Evolutionary conservation across 92 coral and sea anemone genomes (phyloP).

Genomic region (Porites rus): DNA sequence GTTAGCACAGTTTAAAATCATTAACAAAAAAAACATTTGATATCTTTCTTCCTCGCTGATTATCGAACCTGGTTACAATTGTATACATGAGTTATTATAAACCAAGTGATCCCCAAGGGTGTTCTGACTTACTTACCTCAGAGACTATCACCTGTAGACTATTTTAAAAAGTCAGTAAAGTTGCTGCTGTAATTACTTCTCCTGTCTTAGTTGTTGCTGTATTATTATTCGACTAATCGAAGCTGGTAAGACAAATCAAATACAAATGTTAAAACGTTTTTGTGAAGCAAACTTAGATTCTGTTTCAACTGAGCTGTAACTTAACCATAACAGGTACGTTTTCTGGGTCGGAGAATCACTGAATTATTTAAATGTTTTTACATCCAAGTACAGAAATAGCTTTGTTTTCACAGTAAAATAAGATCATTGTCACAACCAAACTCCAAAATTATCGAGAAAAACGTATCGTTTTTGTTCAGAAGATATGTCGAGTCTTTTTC

Average conservation of each 20-base stretch:
- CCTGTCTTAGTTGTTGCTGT: background rate
- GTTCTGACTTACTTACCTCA: conserved; percentile 12
- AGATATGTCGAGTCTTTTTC: background rate
- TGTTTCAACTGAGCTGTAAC: background rate
- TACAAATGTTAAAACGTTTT: background rate
- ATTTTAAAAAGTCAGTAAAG: background rate
- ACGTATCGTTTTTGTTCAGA: conserved; percentile 1
- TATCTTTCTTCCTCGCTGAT: background rate
- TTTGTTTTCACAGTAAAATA: conserved; percentile 3
- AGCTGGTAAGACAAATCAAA: background rate
- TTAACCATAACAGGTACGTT: conserved; percentile 37
- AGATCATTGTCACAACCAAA: conserved; percentile 24
- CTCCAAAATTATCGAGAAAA: background rate
- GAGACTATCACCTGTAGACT: background rate
- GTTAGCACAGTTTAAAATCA: no score
- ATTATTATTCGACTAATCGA: background rate
- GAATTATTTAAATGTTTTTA: conserved; percentile 29
- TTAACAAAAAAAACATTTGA: no score
- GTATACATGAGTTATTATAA: no score
- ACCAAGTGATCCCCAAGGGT: background rate
- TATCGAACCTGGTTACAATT: no score
- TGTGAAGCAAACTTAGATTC: background rate
- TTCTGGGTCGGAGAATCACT: conserved; percentile 24
- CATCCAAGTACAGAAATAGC: conserved; percentile 23
- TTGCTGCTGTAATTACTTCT: background rate